A percentile compares a stretch with the other conserved stretches of the same genome.
These are phyloP conservation scores for Lepidochrysops patricia DNA, from an alignment of 2,888 invertebrate species.

Conservation along the genomic window DNA sequence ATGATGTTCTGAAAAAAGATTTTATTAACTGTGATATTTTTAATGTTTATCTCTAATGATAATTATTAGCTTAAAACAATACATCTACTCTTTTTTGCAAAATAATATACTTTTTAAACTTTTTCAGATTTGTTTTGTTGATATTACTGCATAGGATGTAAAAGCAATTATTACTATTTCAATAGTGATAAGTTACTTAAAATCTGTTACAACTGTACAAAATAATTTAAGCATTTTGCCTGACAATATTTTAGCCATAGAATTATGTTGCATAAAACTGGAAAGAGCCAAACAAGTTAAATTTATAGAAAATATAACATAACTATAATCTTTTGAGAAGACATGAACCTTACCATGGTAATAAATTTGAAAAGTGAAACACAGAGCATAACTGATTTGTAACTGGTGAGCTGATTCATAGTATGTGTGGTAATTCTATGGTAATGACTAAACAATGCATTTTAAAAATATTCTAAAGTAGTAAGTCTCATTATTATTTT, in stretches of 20 bases:
- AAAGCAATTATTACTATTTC: neutral
- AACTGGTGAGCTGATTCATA: neutral
- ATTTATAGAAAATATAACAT: too few relatives aligned
- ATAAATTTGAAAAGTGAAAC: too few relatives aligned
- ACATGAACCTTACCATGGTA: too few relatives aligned
- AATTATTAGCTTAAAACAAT: slow-evolving; percentile 7
- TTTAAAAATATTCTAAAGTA: neutral
- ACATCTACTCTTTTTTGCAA: neutral
- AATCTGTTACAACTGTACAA: neutral
- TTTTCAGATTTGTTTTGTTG: neutral
- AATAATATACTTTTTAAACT: neutral
- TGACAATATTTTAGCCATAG: neutral
- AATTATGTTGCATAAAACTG: neutral
- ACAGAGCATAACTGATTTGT: too few relatives aligned
- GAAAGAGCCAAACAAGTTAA: too few relatives aligned
- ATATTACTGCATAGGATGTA: neutral
- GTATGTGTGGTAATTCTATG: neutral
- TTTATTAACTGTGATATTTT: slow-evolving; percentile 16
- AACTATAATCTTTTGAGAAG: too few relatives aligned
- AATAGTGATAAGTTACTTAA: neutral
- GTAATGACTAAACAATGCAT: neutral
- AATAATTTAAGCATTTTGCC: neutral
- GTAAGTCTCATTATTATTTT: neutral
- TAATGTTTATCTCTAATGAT: slow-evolving; percentile 1
- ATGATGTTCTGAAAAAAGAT: slow-evolving; percentile 21